These are phyloP conservation scores for Tetropium fuscum DNA, from an alignment of 2,888 invertebrate genomes.

Conservation along the genomic window DNA sequence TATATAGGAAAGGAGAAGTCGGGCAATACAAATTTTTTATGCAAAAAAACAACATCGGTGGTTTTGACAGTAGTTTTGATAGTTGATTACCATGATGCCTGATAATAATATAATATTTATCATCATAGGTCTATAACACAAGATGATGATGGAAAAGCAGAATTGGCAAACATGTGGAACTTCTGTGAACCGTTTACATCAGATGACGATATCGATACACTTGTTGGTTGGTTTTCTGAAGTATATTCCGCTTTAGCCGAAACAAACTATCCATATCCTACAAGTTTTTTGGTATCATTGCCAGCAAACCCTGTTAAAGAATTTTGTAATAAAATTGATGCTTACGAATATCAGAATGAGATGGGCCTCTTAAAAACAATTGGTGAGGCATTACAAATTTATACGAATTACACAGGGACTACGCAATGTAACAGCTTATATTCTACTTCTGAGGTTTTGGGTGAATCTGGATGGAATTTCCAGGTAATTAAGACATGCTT, in stretches of 20 bases:
- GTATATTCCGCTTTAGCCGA: conserved; percentile 88
- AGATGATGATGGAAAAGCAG: conserved; percentile 75
- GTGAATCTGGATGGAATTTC: conserved; percentile 84
- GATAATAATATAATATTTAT: neutral
- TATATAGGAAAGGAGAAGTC: too few relatives aligned
- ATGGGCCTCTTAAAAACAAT: conserved; percentile 72
- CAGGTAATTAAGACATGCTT: conserved; percentile 71
- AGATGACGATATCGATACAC: conserved; percentile 67
- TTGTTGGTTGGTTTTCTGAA: conserved; percentile 79
- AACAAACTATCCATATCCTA: conserved; percentile 95
- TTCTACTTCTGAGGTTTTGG: conserved; percentile 72
- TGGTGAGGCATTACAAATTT: conserved; percentile 78
- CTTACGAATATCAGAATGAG: conserved; percentile 33
- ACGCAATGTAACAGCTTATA: conserved; percentile 75
- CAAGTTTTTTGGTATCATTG: conserved; percentile 83
- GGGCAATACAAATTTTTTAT: too few relatives aligned
- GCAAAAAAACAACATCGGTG: too few relatives aligned
- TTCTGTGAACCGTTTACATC: conserved; percentile 79
- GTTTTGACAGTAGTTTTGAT: too few relatives aligned
- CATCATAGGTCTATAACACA: conserved; percentile 57
- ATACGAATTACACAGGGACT: conserved; percentile 84
- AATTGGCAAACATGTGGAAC: conserved; percentile 79
- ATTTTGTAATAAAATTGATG: conserved; percentile 70
- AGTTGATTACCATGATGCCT: neutral
- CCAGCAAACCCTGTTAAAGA: conserved; percentile 86